phyloP scores from a whole-genome alignment of 1,140 invertebrate genomes.

The Drosophila kepulauana region DNA sequence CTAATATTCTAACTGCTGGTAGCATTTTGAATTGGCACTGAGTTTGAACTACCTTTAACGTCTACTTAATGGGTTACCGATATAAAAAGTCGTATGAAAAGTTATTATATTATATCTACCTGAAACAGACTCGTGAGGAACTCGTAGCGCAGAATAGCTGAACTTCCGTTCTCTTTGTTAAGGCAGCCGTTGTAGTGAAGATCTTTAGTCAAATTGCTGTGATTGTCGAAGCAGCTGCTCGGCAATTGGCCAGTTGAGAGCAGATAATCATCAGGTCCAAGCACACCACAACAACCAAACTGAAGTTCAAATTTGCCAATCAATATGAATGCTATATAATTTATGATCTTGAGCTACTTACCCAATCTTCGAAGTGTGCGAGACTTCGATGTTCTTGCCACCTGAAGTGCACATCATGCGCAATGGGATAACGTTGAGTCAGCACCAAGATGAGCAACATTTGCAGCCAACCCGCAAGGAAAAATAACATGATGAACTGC shows the following conservation, averaged over 20 bases:
- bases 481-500: constrained; percentile 32
- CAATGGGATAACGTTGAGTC: constrained; percentile 26
- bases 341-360: neutral
- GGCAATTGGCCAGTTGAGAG: neutral
- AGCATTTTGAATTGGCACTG: no score
- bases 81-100: no score
- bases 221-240: constrained; percentile 36
- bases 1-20: no score
- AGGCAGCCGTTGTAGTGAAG: constrained; percentile 40
- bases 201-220: neutral
- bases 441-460: constrained; percentile 45
- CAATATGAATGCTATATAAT: no score
- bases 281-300: constrained; percentile 52
- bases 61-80: no score
- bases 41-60: no score
- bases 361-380: constrained; percentile 20
- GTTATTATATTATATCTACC: constrained; percentile 22
- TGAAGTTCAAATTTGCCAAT: neutral
- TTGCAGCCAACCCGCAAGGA: constrained; percentile 41
- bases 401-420: neutral
- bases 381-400: constrained; percentile 11
- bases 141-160: neutral
- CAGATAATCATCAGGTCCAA: constrained; percentile 52
- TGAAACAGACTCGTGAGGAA: neutral
- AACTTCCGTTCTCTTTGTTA: neutral